These are phyloP conservation scores for Trinectes maculatus DNA, from an alignment of 2,113 vertebrate species.

Conservation along the genomic window DNA sequence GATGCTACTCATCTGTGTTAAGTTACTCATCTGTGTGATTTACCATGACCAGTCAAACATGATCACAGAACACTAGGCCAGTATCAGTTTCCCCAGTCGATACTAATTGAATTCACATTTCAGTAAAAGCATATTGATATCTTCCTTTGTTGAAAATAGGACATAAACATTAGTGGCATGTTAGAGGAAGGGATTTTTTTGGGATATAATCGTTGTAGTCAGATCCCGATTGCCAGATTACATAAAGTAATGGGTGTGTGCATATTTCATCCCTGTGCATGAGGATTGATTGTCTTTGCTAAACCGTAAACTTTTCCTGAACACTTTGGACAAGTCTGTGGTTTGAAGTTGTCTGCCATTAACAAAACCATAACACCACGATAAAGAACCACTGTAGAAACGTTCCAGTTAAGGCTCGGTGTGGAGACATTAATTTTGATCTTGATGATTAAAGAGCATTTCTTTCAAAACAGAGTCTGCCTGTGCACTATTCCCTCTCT, in stretches of 20 bases:
- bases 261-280: neutral
- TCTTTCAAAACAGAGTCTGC: neutral
- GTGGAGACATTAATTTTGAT: neutral
- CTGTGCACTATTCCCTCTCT: neutral
- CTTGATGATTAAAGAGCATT: neutral
- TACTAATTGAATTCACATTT: conserved; percentile 53
- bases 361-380: neutral
- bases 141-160: conserved; percentile 25
- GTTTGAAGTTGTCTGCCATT: neutral
- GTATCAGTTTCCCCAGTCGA: conserved; percentile 19
- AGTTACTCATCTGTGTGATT: conserved; percentile 32
- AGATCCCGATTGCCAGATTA: conserved; percentile 1
- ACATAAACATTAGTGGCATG: conserved; percentile 27
- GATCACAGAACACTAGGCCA: conserved; percentile 18
- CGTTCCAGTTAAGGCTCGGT: neutral
- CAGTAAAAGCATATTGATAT: conserved; percentile 28
- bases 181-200: conserved; percentile 9
- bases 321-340: conserved; percentile 5
- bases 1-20: conserved; percentile 1
- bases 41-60: conserved; percentile 12
- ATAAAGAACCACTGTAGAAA: neutral
- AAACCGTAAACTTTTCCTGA: neutral
- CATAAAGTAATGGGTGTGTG: neutral
- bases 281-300: conserved; percentile 11
- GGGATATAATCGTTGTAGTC: conserved; percentile 2